phyloP scores from a whole-genome alignment of 2,888 invertebrate species.

The Dryadula phaetusa region DNA sequence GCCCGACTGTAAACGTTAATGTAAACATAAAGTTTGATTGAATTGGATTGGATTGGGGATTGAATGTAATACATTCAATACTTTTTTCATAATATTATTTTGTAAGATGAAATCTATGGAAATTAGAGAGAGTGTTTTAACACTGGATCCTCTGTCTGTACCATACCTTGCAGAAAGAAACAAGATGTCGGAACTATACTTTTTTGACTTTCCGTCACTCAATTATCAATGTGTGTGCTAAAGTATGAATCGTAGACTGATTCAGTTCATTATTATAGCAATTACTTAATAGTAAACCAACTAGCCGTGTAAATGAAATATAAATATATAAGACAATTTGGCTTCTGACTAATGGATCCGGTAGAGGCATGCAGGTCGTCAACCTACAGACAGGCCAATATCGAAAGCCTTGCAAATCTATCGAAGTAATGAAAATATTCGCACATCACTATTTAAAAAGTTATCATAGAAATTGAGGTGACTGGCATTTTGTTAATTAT shows the following conservation, averaged over 20 bases:
- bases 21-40: too few relatives aligned
- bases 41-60: too few relatives aligned
- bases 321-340: conserved; percentile 33
- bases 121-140: too few relatives aligned
- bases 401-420: conserved; percentile 39
- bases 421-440: conserved; percentile 41
- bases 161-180: too few relatives aligned
- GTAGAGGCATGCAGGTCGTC: conserved; percentile 43
- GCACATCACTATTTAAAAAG: conserved; percentile 30
- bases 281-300: conserved; percentile 33
- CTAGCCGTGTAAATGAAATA: conserved; percentile 30
- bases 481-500: conserved; percentile 3
- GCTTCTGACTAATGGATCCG: conserved; percentile 44
- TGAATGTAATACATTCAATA: too few relatives aligned
- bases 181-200: not conserved
- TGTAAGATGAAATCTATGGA: too few relatives aligned
- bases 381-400: conserved; percentile 37
- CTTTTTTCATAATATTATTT: too few relatives aligned
- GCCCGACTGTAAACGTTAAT: too few relatives aligned
- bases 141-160: too few relatives aligned
- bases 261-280: too few relatives aligned
- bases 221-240: not conserved
- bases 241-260: not conserved
- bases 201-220: not conserved
- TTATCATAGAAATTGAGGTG: conserved; percentile 22